A percentile compares a stretch with the other conserved stretches of the same genome.
These are phyloP conservation scores for Pangasianodon hypophthalmus DNA, from an alignment of 2,113 vertebrate species.

Conservation along the genomic window DNA sequence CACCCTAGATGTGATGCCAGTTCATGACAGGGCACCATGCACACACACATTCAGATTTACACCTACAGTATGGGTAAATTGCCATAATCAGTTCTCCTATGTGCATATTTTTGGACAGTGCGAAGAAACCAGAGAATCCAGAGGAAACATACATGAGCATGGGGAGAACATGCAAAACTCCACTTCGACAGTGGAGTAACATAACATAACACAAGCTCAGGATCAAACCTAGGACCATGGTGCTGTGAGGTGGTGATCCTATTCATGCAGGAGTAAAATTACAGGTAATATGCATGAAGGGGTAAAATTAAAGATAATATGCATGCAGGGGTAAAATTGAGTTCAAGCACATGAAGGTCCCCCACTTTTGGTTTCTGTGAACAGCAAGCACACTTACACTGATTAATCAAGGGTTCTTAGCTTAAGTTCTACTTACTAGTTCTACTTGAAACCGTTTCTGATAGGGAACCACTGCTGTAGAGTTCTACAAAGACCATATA, in stretches of 20 bases:
- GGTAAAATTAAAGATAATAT: not conserved
- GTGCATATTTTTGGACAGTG: not conserved
- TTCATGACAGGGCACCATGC: not conserved
- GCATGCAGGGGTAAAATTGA: not conserved
- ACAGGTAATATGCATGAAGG: no score
- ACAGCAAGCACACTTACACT: not conserved
- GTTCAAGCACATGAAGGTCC: not conserved
- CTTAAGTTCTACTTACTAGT: not conserved
- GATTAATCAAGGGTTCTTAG: not conserved
- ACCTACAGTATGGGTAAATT: not conserved
- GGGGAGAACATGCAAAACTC: not conserved
- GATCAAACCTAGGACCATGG: not conserved
- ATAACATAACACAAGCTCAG: not conserved
- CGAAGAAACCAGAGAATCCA: not conserved
- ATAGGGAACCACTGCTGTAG: not conserved
- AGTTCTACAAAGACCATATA: not conserved
- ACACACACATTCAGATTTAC: not conserved
- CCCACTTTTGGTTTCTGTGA: not conserved
- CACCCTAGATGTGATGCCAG: not conserved
- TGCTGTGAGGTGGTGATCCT: not conserved
- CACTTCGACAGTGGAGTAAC: not conserved
- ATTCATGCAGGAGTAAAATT: no score
- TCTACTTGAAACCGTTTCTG: not conserved
- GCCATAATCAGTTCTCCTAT: not conserved
- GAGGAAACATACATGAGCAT: not conserved